Evolutionary conservation across 2,113 vertebrate species (phyloP).

Genomic region (Xyliphius kryptos): DNA sequence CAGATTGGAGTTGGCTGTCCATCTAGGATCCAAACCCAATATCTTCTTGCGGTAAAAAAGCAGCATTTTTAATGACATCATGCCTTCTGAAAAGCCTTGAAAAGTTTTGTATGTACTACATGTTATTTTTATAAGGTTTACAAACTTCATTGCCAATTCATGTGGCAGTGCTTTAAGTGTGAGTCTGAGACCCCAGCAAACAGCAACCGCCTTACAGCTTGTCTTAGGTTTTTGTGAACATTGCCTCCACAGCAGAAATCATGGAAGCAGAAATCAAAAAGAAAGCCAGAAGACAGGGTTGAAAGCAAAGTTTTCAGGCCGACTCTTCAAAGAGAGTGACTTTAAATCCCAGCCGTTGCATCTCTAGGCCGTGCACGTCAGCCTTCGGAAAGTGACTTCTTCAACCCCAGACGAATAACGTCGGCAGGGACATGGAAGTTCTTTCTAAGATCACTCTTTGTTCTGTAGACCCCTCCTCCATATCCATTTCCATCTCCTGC

Average conservation of each 20-base stretch:
- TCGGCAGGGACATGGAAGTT: conserved; percentile 60
- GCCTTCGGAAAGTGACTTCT: conserved; percentile 55
- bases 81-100: too few relatives aligned
- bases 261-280: conserved; percentile 32
- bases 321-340: conserved; percentile 48
- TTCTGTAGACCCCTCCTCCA: conserved; percentile 56
- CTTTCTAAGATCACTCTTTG: conserved; percentile 66
- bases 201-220: too few relatives aligned
- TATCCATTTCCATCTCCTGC: conserved; percentile 46
- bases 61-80: too few relatives aligned
- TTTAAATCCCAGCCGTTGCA: conserved; percentile 16
- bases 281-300: conserved; percentile 22
- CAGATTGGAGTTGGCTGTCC: too few relatives aligned
- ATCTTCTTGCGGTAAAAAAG: too few relatives aligned
- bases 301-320: conserved; percentile 44
- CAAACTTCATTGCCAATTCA: too few relatives aligned
- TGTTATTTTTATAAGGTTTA: too few relatives aligned
- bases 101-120: too few relatives aligned
- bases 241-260: conserved; percentile 25
- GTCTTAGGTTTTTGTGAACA: neutral
- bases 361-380: conserved; percentile 40
- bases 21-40: too few relatives aligned
- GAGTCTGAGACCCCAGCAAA: too few relatives aligned
- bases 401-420: conserved; percentile 52
- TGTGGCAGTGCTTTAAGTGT: too few relatives aligned